These are phyloP conservation scores for Piaya cayana DNA, from an alignment of 2,113 vertebrate species.

Conservation along the genomic window DNA sequence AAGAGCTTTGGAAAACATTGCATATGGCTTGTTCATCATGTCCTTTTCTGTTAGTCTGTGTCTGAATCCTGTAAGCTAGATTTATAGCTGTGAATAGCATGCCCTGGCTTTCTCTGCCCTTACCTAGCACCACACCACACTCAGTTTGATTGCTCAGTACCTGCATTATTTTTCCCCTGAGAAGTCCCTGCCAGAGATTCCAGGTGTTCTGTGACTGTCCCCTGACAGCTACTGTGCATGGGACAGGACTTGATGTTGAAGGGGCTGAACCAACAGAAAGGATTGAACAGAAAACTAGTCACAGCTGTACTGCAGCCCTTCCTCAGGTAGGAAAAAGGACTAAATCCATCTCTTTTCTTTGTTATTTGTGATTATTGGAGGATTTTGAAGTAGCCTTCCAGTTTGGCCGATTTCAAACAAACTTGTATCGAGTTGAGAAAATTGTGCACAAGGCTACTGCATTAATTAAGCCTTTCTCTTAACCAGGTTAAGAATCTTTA, in stretches of 20 bases:
- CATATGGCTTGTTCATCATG: background rate
- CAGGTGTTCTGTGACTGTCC: background rate
- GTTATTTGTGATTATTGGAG: background rate
- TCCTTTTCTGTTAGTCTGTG: background rate
- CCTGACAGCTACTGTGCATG: rapidly evolving
- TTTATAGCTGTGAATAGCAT: background rate
- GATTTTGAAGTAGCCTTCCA: background rate
- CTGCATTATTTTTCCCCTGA: background rate
- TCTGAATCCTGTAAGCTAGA: background rate
- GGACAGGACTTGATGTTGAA: background rate
- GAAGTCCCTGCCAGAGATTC: background rate
- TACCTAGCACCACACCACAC: background rate
- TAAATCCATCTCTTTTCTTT: background rate
- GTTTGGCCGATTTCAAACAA: background rate
- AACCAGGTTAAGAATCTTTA: background rate
- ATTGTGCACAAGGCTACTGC: no score
- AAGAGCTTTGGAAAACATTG: background rate
- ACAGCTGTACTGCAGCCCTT: background rate
- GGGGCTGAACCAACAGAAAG: background rate
- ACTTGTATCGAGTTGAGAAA: background rate
- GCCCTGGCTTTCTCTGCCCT: background rate
- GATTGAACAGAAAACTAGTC: background rate
- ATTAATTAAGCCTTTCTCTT: background rate
- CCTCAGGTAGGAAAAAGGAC: no score
- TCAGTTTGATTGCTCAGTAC: background rate